phyloP scores from a whole-genome alignment of 2,888 invertebrate species.

The Drosophila meridionalis region DNA sequence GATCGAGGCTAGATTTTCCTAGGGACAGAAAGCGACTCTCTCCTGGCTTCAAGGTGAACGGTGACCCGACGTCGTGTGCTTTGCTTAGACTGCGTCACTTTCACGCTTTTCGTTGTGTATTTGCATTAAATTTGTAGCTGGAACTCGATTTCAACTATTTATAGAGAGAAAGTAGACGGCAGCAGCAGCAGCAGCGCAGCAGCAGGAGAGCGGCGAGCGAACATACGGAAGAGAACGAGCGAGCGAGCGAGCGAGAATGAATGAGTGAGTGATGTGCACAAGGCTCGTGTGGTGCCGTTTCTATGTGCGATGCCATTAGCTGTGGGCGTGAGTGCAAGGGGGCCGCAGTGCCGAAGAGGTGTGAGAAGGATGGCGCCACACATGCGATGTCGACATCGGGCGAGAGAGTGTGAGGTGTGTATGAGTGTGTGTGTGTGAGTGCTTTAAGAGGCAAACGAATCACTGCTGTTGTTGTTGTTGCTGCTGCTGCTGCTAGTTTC shows the following conservation, averaged over 20 bases:
- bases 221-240: constrained; percentile 14
- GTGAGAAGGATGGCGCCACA: constrained; percentile 55
- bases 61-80: constrained; percentile 32
- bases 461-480: background rate
- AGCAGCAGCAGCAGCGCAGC: background rate
- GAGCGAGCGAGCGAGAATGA: background rate
- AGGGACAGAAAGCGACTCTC: constrained; percentile 43
- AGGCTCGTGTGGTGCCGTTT: constrained; percentile 61
- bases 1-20: constrained; percentile 24
- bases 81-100: constrained; percentile 52
- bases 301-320: constrained; percentile 22
- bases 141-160: constrained; percentile 75
- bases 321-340: constrained; percentile 23
- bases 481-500: constrained; percentile 33
- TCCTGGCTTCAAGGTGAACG: constrained; percentile 46
- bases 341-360: constrained; percentile 1
- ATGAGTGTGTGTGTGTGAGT: constrained; percentile 34
- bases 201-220: constrained; percentile 10
- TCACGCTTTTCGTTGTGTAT: constrained; percentile 65
- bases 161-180: constrained; percentile 71
- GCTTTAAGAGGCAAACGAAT: constrained; percentile 49
- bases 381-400: constrained; percentile 44
- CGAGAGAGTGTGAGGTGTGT: constrained; percentile 28
- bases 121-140: constrained; percentile 60
- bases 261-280: constrained; percentile 16